Percentiles rank a stretch among this genome's conserved stretches.
These are phyloP conservation scores for Agrilus cyanescens DNA, from an alignment of 2,888 invertebrate species.

Conservation along the genomic window DNA sequence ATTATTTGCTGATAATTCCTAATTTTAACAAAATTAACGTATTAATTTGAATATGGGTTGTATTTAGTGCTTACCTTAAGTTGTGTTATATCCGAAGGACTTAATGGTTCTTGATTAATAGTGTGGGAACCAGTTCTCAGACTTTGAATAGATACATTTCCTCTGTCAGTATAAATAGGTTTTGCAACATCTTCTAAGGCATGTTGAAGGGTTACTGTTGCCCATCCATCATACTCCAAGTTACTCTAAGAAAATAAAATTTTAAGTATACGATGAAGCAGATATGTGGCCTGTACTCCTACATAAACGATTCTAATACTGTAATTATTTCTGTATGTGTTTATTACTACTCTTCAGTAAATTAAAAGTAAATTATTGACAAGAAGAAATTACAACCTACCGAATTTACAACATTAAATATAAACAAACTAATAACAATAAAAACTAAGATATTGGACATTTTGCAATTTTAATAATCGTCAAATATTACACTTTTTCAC, in stretches of 20 bases:
- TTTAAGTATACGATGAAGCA: neutral
- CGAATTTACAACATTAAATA: no score
- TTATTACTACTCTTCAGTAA: no score
- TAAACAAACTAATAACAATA: no score
- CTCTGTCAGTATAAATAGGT: slow-evolving; percentile 51
- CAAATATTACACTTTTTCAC: no score
- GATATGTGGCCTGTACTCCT: neutral
- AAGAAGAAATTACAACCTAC: no score
- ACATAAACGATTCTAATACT: slow-evolving; percentile 2
- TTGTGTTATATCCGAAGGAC: slow-evolving; percentile 41
- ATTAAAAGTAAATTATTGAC: no score
- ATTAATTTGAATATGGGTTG: neutral
- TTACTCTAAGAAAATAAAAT: slow-evolving; percentile 36
- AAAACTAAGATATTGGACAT: no score
- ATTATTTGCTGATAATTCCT: slow-evolving; percentile 54
- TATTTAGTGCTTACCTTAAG: slow-evolving; percentile 38
- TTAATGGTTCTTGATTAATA: slow-evolving; percentile 49
- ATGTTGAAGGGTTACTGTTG: slow-evolving; percentile 59
- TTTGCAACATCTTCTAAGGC: slow-evolving; percentile 42
- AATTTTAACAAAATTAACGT: slow-evolving; percentile 23
- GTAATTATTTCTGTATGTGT: no score
- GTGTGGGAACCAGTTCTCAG: slow-evolving; percentile 52
- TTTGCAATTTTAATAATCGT: no score
- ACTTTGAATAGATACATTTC: slow-evolving; percentile 59
- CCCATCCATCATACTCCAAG: slow-evolving; percentile 64